Evolutionary conservation across 2,888 invertebrate genomes (phyloP), one percentile per base, ranked within the genome.

Genomic region (Doris montereyensis): DNA sequence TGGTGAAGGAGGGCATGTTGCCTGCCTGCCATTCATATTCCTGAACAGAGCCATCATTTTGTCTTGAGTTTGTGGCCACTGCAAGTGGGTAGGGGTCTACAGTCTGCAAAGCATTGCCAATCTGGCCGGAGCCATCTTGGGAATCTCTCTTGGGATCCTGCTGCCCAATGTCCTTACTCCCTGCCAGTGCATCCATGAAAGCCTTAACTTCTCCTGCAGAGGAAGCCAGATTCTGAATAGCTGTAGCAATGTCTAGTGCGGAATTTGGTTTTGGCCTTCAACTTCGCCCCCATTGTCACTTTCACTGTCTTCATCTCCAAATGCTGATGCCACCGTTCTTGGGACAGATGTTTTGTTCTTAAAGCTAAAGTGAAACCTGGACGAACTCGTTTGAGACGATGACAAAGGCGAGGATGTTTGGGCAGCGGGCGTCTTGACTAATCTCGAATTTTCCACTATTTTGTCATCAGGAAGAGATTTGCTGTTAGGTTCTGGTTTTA

Each of bases 61-160:
- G 77, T 13, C 82, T 73, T 10, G 82, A 74, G 35, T 80, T 80
- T 13, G 82, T 82, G 35, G 81, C 70, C 24, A 81, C 82, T 72
- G 76, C 77, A 2, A 82, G 80, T 17, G 82, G 82, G 32, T 75
- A 82, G 4, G 78, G 79, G 13, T 77, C 74, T 21, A 75, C 73
- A 41, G 70, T 71, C n/a, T 57, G 60, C n/a, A 41, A 5, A 8
- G 26, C 1, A n/a, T n/a, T 34, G 28, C 34, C 17, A 58, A n/a
- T n/a, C n/a, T n/a, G n/a, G n/a, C n/a, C n/a, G n/a, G n/a, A n/a
- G n/a, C n/a, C n/a, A n/a, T n/a, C n/a, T n/a, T n/a, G n/a, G n/a
- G n/a, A n/a, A n/a, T n/a, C n/a, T n/a, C n/a, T n/a, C n/a, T n/a
- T n/a, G n/a, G n/a, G n/a, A n/a, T n/a, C n/a, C n/a, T n/a, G n/a